Percentiles rank a stretch among this genome's conserved stretches.
Conservation (phyloP, 2,888 invertebrate genomes). For the Drosophila subquinaria region DNA sequence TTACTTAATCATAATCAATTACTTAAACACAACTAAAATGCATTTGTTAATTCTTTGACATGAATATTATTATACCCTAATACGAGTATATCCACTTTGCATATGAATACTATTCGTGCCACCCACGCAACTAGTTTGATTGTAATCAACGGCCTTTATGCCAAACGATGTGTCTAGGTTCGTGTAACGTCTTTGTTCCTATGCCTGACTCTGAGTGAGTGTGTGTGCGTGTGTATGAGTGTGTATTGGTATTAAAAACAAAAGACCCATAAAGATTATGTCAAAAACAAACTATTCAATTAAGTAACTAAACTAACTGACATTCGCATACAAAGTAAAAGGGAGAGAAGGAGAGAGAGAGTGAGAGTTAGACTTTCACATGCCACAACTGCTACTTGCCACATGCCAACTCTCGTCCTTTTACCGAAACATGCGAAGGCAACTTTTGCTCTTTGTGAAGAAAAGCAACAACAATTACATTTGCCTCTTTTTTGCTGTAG, state of each 20-base stretch:
- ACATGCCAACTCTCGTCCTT: slow-evolving; percentile 50
- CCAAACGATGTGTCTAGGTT: slow-evolving; percentile 70
- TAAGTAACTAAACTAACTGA: slow-evolving; percentile 82
- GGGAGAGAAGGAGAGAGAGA: background rate
- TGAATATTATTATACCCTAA: too few species aligned
- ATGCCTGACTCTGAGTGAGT: slow-evolving; percentile 21
- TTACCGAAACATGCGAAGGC: slow-evolving; percentile 53
- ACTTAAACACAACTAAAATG: too few species aligned
- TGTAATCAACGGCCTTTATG: slow-evolving; percentile 66
- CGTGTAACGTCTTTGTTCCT: slow-evolving; percentile 67
- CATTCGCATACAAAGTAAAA: slow-evolving; percentile 56
- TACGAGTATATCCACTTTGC: slow-evolving; percentile 4
- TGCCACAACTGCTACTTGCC: slow-evolving; percentile 48
- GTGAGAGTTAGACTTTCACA: slow-evolving; percentile 22
- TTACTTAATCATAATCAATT: too few species aligned
- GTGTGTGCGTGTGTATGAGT: slow-evolving; percentile 26
- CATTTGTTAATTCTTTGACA: too few species aligned
- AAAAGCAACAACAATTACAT: slow-evolving; percentile 55
- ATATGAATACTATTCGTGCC: slow-evolving; percentile 42
- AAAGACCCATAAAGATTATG: slow-evolving; percentile 81
- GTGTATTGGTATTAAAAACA: slow-evolving; percentile 74
- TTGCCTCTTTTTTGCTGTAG: slow-evolving; percentile 42
- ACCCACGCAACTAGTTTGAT: slow-evolving; percentile 60
- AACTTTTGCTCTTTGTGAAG: slow-evolving; percentile 73
- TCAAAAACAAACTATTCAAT: slow-evolving; percentile 82